phyloP scores from a whole-genome alignment of 2,797 vertebrate genomes.

The Diplodus puntazzo region DNA sequence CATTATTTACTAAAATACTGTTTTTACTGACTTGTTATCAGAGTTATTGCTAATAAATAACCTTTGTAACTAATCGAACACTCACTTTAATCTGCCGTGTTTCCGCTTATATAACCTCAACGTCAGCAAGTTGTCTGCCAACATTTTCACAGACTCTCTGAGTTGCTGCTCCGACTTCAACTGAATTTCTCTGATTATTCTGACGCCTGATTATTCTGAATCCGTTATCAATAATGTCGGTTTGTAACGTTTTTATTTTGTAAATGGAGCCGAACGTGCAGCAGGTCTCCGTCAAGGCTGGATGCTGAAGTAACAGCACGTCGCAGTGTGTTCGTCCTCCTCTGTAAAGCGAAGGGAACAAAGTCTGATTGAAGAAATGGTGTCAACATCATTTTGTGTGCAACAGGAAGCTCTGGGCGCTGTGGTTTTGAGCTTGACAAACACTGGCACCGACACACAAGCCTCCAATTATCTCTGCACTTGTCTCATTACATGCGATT shows the following conservation, averaged over 20 bases:
- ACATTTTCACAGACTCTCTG: too few species aligned
- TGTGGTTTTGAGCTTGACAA: slow-evolving; percentile 21
- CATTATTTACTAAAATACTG: too few species aligned
- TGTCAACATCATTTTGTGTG: background rate
- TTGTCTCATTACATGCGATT: background rate
- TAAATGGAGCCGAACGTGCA: background rate
- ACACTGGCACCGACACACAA: background rate
- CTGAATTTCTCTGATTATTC: too few species aligned
- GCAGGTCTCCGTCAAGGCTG: background rate
- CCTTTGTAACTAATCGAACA: too few species aligned
- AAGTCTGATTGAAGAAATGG: slow-evolving; percentile 27
- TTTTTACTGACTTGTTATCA: too few species aligned
- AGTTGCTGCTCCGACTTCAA: too few species aligned
- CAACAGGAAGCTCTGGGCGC: slow-evolving; percentile 36
- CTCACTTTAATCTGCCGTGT: too few species aligned
- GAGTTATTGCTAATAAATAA: too few species aligned
- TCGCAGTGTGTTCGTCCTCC: background rate
- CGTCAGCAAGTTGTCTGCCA: too few species aligned
- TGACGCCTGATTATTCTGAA: too few species aligned
- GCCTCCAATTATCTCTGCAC: background rate
- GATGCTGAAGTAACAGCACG: background rate
- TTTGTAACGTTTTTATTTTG: background rate
- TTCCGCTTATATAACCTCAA: too few species aligned
- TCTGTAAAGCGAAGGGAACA: background rate
- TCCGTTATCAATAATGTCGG: background rate